Evolutionary conservation across 2,888 invertebrate species (phyloP), one percentile per base, ranked within the genome.

Genomic region (Pristionchus arcanus): DNA sequence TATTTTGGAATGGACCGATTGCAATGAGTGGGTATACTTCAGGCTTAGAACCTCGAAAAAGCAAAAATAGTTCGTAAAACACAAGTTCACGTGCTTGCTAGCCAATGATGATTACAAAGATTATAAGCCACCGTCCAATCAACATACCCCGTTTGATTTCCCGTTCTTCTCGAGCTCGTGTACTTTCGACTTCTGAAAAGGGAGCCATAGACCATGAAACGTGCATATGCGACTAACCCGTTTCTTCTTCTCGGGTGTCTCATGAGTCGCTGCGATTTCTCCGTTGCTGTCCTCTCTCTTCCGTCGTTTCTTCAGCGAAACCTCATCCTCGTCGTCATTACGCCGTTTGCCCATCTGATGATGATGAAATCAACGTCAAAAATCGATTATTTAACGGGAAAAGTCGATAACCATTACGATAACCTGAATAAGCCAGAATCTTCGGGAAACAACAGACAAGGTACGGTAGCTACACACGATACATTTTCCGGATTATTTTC

Each of bases 321-420:
- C 59, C 21, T 85, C 84, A 5, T 85, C 84, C 7, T 85, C 84
- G 28, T 55, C 84, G 16, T 85, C 84, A 31, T 85, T 21, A 21
- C 84, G 84, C 59, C 84, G 55, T 21, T 59, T 55, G 34, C 84
- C 84, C 84, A 85, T 85, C 84, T 85, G 59, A 74, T n/a, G 25
- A 42, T 13, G 19, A 31, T 25, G 49, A 55, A 11, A 53, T 31
- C 16, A 53, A 37, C 16, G 16, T 42, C 15, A 16, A 81, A 81
- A 49, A n/a, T 42, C 16, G 11, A 42, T n/a, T 42, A 83, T 42
- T 28, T 4, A 53, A 53, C 2, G 4, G 16, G 4, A 55, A 34
- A 85, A 81, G 49, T 53, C 81, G 28, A 53, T 81, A 53, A 74
- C 9, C n/a, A 68, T 9, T n/a, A 16, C 42, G 0, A 68, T 31